Evolutionary conservation across 2,113 vertebrate genomes (phyloP), one percentile per base, ranked within the genome.

Genomic region (Pungitius pungitius): DNA sequence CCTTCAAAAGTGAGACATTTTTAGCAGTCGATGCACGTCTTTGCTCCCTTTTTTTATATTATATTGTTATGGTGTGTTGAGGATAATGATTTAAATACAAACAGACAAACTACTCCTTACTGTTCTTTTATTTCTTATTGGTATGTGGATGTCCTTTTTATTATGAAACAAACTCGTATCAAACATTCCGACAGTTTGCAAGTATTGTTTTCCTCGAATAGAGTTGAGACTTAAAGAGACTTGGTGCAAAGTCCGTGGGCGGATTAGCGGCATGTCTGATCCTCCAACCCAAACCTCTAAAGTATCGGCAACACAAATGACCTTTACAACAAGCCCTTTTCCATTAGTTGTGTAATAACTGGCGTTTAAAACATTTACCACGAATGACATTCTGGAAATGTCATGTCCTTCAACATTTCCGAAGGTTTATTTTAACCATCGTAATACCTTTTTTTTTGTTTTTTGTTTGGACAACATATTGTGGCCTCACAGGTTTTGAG

Each of bases 341-440:
- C 77, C 49, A 79, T 79, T 73, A 75, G 61, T 54, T 60, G 57
- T 59, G 65, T 73, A 51, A 55, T 74, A 70, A 74, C 72, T 72
- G 49, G 54, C 42, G 10, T 68, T 82, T 74, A 64, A 73, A 77
- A 81, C 40, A 54, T 72, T 77, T 77, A 30, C 40, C 15, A 47
- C 40, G 37, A 75, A 40, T 80, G 67, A 66, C 68, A 73, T 61
- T 83, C 61, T 56, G 47, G 42, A 83, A 89, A 91, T 87, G 86
- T 81, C 87, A 82, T 52, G 66, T 80, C 77, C 63, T 49, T 81
- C 58, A 69, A 52, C 59, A 58, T 56, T 51, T 75, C 20, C 43
- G 49, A 51, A 49, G 20, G n/a, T 74, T 68, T 65, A 14, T 47
- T 66, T 60, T 45, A 60, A 63, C 63, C 33, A 57, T 14, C 20